Evolutionary conservation across 2,113 vertebrate genomes (phyloP).

Genomic region (Indri indri): DNA sequence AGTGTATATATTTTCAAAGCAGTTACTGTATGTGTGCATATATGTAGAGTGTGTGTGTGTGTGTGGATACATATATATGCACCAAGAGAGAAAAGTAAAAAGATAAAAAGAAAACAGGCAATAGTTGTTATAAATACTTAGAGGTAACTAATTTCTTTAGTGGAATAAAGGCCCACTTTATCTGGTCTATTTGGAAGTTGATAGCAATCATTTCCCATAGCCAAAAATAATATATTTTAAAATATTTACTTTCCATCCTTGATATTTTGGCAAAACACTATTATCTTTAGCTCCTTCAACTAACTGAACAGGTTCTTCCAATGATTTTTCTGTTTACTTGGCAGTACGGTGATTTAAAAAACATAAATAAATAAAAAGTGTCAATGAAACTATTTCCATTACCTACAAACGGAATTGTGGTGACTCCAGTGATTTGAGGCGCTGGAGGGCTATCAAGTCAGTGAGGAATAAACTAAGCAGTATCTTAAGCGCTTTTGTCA

Average conservation of each 20-base stretch:
- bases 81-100: not conserved
- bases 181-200: not conserved
- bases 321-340: constrained; percentile 17
- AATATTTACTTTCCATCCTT: constrained; percentile 31
- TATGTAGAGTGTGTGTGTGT: not conserved
- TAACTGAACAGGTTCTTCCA: not conserved
- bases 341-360: not conserved
- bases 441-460: not conserved
- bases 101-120: not conserved
- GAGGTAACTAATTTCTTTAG: not conserved
- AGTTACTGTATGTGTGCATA: not conserved
- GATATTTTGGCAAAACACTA: not conserved
- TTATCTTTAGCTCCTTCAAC: not conserved
- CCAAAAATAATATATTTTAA: not conserved
- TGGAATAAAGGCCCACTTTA: not conserved
- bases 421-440: not conserved
- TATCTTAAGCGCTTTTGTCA: constrained; percentile 2
- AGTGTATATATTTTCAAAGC: not conserved
- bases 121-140: not conserved
- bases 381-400: not conserved
- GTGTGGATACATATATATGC: not conserved
- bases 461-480: constrained; percentile 11
- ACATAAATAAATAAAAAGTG: not conserved
- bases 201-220: not conserved
- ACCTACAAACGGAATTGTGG: not conserved